Evolutionary conservation across 2,888 invertebrate species (phyloP).

Genomic region (Emmelina monodactyla): DNA sequence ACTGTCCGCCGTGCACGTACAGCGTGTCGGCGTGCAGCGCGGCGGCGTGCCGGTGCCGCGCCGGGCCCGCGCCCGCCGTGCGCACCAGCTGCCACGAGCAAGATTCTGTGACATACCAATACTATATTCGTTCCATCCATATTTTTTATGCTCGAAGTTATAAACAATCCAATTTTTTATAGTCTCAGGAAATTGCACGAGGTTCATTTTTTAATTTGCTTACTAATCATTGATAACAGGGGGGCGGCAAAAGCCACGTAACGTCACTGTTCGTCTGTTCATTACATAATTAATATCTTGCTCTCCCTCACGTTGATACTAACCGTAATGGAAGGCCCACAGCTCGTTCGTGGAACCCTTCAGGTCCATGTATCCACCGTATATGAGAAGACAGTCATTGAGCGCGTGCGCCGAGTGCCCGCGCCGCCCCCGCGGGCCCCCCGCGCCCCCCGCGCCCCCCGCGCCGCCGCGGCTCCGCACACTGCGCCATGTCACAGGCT

Average conservation of each 20-base stretch:
- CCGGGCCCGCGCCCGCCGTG: constrained; percentile 56
- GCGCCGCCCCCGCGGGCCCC: constrained; percentile 80
- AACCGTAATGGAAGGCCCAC: constrained; percentile 89
- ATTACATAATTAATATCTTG: too few species aligned
- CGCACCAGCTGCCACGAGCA: constrained; percentile 77
- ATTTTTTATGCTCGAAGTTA: too few species aligned
- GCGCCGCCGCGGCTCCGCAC: constrained; percentile 37
- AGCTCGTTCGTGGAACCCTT: constrained; percentile 84
- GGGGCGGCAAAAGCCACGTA: too few species aligned
- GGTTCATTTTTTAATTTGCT: too few species aligned
- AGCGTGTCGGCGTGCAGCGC: constrained; percentile 79
- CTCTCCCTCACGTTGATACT: too few species aligned
- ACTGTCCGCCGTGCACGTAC: constrained; percentile 91
- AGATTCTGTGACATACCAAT: too few species aligned
- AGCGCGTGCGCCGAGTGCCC: constrained; percentile 85
- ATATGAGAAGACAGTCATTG: constrained; percentile 80
- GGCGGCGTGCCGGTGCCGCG: constrained; percentile 86
- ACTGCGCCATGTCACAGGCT: constrained; percentile 61
- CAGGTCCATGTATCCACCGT: constrained; percentile 88
- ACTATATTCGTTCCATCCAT: too few species aligned
- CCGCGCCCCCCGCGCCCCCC: constrained; percentile 27
- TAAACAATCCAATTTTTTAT: too few species aligned
- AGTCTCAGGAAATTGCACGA: too few species aligned
- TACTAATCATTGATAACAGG: too few species aligned
- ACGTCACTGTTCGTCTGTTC: too few species aligned